Evolutionary conservation across 2,113 vertebrate genomes (phyloP).

Genomic region (Elachura formosa): DNA sequence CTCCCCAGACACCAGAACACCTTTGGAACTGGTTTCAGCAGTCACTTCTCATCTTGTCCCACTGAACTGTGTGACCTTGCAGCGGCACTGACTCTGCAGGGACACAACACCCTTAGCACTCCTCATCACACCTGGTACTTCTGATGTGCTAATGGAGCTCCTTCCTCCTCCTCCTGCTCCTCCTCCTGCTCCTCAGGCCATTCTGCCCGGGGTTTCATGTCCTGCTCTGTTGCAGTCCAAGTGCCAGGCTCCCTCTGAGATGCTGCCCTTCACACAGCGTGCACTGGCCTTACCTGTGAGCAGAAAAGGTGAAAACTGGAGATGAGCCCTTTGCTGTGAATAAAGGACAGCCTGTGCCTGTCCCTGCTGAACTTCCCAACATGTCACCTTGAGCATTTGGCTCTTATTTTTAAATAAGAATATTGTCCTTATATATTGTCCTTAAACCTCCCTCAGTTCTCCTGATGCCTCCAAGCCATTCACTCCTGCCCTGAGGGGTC

Average conservation of each 20-base stretch:
- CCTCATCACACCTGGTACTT: not conserved
- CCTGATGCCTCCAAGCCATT: not conserved
- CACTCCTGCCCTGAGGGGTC: too few relatives aligned
- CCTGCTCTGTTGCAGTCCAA: not conserved
- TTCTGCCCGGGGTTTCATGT: not conserved
- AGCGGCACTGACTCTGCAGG: not conserved
- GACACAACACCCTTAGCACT: not conserved
- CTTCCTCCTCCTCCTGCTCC: not conserved
- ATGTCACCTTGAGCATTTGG: not conserved
- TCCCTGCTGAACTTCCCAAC: not conserved
- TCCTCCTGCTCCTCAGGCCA: rapidly evolving
- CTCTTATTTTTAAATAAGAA: not conserved
- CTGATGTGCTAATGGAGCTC: not conserved
- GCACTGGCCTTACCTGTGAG: not conserved
- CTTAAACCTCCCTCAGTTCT: not conserved
- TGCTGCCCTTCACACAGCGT: rapidly evolving
- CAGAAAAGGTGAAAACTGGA: not conserved
- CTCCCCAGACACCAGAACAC: not conserved
- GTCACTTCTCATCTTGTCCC: not conserved
- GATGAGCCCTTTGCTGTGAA: not conserved
- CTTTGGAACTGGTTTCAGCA: not conserved
- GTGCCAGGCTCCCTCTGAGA: not conserved
- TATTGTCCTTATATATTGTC: too few relatives aligned
- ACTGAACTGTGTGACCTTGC: not conserved
- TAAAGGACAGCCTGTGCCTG: not conserved